Conservation (phyloP, 2,113 vertebrate species). For the Cyprinodon brontotheroides region DNA sequence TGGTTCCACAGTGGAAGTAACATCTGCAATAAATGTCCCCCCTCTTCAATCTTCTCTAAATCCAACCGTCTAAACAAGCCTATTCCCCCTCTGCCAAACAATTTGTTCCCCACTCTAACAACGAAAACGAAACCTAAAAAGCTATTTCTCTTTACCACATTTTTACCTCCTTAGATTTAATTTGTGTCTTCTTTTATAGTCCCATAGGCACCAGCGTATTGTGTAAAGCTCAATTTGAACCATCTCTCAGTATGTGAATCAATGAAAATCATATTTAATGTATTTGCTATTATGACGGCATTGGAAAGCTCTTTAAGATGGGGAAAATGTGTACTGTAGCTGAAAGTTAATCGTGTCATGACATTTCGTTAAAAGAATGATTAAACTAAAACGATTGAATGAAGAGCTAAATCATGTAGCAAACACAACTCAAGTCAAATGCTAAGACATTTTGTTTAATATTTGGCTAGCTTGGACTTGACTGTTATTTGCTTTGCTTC, state of each 20-base stretch:
- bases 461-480: background rate
- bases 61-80: slow-evolving; percentile 37
- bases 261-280: background rate
- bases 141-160: background rate
- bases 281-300: background rate
- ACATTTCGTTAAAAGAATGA: background rate
- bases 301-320: background rate
- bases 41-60: slow-evolving; percentile 34
- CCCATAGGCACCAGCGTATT: background rate
- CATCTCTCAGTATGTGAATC: too few relatives aligned
- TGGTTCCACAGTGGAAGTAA: slow-evolving; percentile 25
- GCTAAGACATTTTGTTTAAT: background rate
- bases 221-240: background rate
- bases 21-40: slow-evolving; percentile 44
- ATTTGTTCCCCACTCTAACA: background rate
- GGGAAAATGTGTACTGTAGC: background rate
- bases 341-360: background rate
- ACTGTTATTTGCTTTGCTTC: background rate
- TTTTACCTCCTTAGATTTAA: background rate
- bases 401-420: background rate
- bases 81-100: slow-evolving; percentile 26
- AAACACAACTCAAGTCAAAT: background rate
- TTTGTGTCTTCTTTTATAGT: background rate
- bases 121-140: background rate
- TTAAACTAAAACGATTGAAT: background rate